Evolutionary conservation across 2,113 vertebrate species (phyloP).

Genomic region (Ceyx melanurus): DNA sequence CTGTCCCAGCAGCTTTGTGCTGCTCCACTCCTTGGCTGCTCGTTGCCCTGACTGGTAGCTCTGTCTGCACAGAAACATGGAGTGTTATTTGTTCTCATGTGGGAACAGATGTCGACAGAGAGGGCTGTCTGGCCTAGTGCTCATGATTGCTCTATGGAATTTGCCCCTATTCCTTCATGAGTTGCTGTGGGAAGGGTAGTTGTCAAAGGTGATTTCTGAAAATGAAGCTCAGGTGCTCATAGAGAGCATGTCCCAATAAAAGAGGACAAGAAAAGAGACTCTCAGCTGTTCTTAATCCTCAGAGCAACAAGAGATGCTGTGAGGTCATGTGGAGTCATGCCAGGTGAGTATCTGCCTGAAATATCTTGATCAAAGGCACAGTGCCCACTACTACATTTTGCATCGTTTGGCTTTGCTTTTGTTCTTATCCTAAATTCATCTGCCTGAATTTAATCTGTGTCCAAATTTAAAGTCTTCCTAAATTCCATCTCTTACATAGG

Average conservation of each 20-base stretch:
- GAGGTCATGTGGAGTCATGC: not conserved
- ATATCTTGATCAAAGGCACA: not conserved
- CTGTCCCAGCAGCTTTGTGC: not conserved
- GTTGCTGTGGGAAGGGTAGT: not conserved
- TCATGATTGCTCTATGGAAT: not conserved
- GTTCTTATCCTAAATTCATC: not conserved
- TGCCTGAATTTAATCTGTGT: not conserved
- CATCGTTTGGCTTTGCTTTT: not conserved
- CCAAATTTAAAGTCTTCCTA: not conserved
- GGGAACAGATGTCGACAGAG: not conserved
- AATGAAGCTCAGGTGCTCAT: not conserved
- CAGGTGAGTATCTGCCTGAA: not conserved
- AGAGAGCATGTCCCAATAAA: not conserved
- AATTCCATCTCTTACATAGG: not conserved
- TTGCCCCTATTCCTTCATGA: not conserved
- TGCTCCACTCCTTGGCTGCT: not conserved
- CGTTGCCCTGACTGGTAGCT: not conserved
- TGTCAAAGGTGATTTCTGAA: not conserved
- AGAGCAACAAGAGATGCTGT: not conserved
- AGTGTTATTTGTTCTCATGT: not conserved
- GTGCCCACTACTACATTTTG: not conserved
- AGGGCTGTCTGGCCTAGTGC: not conserved
- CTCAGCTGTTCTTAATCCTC: not conserved
- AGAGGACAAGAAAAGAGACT: not conserved
- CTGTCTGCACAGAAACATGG: not conserved